Evolutionary conservation across 2,797 vertebrate species (phyloP).

Genomic region (Rhinogobio ventralis): DNA sequence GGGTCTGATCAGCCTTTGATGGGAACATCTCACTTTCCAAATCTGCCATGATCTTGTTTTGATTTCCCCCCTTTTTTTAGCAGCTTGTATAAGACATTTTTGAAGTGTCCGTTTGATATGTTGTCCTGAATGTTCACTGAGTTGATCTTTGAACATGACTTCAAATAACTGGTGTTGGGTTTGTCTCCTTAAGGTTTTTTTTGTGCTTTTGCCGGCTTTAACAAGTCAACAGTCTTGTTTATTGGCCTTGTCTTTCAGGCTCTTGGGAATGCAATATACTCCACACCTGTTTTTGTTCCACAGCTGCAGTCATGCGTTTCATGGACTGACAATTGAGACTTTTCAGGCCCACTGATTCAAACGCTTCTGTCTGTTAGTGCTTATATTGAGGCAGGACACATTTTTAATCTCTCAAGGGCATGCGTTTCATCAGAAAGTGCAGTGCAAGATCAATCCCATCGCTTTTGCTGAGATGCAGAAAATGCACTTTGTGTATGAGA

Average conservation of each 20-base stretch:
- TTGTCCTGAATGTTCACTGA: not conserved
- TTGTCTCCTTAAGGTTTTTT: constrained; percentile 5
- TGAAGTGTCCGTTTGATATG: not conserved
- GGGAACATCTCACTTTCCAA: not conserved
- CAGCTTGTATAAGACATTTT: not conserved
- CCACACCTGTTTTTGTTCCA: constrained; percentile 57
- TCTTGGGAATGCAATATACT: constrained; percentile 53
- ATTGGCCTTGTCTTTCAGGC: constrained; percentile 50
- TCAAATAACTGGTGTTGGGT: not conserved
- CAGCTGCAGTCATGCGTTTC: constrained; percentile 50
- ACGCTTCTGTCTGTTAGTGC: not conserved
- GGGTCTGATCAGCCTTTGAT: not conserved
- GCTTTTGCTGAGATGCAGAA: not conserved
- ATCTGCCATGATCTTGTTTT: not conserved
- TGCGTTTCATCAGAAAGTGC: not conserved
- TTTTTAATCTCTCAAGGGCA: constrained; percentile 11
- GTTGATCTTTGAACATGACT: not conserved
- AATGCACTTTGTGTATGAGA: not conserved
- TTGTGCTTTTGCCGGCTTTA: constrained; percentile 22
- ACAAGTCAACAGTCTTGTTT: constrained; percentile 37
- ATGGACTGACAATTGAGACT: constrained; percentile 30
- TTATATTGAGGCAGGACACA: not conserved
- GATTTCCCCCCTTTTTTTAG: not conserved
- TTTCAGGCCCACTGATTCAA: constrained; percentile 11
- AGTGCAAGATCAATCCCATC: not conserved